Evolutionary conservation across 2,113 vertebrate genomes (phyloP).

Genomic region (Mesitornis unicolor): DNA sequence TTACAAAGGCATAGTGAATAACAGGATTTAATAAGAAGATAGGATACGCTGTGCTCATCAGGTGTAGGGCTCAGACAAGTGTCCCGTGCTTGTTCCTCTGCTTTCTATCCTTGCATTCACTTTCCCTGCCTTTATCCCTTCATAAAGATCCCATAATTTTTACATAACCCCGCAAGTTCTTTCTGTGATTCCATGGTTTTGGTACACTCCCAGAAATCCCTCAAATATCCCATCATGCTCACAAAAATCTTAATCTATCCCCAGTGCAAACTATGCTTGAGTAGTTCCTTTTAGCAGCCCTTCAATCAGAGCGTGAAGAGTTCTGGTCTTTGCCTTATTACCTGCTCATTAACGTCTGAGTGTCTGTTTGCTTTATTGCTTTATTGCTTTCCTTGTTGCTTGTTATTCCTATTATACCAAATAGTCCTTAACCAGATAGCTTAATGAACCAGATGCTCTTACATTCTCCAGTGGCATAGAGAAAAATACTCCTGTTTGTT

Average conservation of each 20-base stretch:
- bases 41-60: not conserved
- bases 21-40: not conserved
- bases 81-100: not conserved
- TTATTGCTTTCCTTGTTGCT: not conserved
- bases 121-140: not conserved
- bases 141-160: not conserved
- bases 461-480: not conserved
- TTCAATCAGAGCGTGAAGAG: not conserved
- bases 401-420: not conserved
- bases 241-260: not conserved
- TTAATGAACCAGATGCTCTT: not conserved
- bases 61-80: not conserved
- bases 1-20: not conserved
- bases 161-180: not conserved
- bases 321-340: not conserved
- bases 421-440: not conserved
- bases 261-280: not conserved
- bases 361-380: not conserved
- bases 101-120: not conserved
- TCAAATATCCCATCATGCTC: not conserved
- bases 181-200: not conserved
- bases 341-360: not conserved
- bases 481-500: not conserved
- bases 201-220: not conserved
- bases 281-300: not conserved